These are phyloP conservation scores for Melanotaenia duboulayi DNA, from an alignment of 2,113 vertebrate genomes.

Conservation along the genomic window DNA sequence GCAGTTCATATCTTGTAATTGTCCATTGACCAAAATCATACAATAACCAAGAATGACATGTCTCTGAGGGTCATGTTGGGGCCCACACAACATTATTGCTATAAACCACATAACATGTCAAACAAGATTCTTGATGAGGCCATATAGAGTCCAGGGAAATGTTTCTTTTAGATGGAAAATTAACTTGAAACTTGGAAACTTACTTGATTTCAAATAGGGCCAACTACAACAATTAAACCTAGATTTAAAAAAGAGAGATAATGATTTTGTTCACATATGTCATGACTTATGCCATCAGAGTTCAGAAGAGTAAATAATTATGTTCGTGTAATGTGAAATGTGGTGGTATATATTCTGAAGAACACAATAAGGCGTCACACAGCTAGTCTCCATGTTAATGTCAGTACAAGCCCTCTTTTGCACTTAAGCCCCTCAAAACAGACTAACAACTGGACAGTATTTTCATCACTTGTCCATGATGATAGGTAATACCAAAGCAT, in stretches of 20 bases:
- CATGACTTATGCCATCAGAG: slow-evolving; percentile 16
- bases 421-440: slow-evolving; percentile 49
- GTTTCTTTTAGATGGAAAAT: slow-evolving; percentile 20
- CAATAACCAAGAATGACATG: slow-evolving; percentile 20
- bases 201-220: not conserved
- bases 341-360: not conserved
- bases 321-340: slow-evolving; percentile 22
- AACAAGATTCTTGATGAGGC: slow-evolving; percentile 41
- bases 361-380: slow-evolving; percentile 59
- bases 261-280: slow-evolving; percentile 5
- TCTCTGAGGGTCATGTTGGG: slow-evolving; percentile 29
- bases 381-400: slow-evolving; percentile 16
- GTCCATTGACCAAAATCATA: slow-evolving; percentile 14
- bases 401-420: slow-evolving; percentile 63
- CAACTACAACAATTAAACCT: slow-evolving; percentile 4
- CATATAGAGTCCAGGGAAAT: slow-evolving; percentile 8
- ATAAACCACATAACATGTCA: slow-evolving; percentile 44
- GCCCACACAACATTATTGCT: slow-evolving; percentile 70
- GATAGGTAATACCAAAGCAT: slow-evolving; percentile 11
- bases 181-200: too few species aligned
- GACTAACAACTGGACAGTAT: slow-evolving; percentile 5
- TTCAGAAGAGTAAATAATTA: slow-evolving; percentile 64
- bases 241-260: slow-evolving; percentile 10
- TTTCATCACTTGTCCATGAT: not conserved
- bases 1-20: slow-evolving; percentile 47